These are phyloP conservation scores for Uria aalge DNA, from an alignment of 2,113 vertebrate genomes.

Conservation along the genomic window DNA sequence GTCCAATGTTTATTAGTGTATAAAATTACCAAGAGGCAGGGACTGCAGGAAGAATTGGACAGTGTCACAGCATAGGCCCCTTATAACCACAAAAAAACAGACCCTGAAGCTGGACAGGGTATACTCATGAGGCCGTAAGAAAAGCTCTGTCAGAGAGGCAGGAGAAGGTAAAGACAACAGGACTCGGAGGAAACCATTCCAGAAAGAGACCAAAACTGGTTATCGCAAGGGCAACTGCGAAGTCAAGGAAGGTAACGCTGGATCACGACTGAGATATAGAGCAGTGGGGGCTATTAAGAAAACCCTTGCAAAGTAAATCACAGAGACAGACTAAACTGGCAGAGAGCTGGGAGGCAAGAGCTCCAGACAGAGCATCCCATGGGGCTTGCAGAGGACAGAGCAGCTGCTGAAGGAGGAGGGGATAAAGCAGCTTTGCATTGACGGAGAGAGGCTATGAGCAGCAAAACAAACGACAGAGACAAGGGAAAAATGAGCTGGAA, in stretches of 20 bases:
- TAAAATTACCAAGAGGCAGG: background rate
- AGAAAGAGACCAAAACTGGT: background rate
- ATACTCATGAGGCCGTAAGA: fast-evolving
- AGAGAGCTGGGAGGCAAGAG: slow-evolving; percentile 11
- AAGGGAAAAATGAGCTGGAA: background rate
- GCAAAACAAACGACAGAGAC: background rate
- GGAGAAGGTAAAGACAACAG: background rate
- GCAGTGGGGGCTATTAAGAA: background rate
- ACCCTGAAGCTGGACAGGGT: background rate
- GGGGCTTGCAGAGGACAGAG: background rate
- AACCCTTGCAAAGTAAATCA: background rate
- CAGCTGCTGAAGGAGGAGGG: slow-evolving; percentile 20
- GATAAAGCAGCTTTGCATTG: background rate
- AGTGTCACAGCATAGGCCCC: background rate
- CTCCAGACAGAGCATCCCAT: slow-evolving; percentile 40
- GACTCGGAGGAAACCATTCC: background rate
- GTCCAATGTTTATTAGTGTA: background rate
- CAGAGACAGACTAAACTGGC: background rate
- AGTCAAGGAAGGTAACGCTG: background rate
- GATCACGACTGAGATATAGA: background rate
- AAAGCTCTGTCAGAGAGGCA: background rate
- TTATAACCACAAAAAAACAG: background rate
- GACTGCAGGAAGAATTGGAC: background rate
- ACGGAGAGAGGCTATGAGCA: background rate
- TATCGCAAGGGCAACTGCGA: background rate